Evolutionary conservation across 2,113 vertebrate genomes (phyloP).

Genomic region (Corythornis cristatus): DNA sequence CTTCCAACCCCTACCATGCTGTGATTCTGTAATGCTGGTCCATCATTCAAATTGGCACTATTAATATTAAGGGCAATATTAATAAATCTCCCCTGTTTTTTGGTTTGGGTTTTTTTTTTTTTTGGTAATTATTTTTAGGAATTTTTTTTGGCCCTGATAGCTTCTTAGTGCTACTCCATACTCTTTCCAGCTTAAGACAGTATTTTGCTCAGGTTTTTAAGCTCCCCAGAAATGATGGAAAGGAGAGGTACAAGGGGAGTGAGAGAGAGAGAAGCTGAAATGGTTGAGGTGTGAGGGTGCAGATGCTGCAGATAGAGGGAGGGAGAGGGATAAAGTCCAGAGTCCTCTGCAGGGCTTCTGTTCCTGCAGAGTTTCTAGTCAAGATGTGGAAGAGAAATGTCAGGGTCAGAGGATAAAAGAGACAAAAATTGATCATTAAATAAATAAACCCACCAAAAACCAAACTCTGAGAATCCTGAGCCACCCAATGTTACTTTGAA

Average conservation of each 20-base stretch:
- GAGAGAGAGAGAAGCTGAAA: not conserved
- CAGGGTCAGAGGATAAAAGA: not conserved
- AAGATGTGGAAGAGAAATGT: not conserved
- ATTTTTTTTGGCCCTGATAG: not conserved
- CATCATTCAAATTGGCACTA: not conserved
- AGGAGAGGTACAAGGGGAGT: no score
- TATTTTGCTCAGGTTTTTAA: not conserved
- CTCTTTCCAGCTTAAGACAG: not conserved
- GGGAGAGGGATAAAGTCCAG: not conserved
- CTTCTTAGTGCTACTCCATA: not conserved
- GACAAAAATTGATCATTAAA: not conserved
- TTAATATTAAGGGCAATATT: not conserved
- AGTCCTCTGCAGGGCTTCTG: not conserved
- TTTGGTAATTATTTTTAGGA: no score
- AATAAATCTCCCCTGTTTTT: not conserved
- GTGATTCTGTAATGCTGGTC: not conserved
- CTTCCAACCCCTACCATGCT: no score
- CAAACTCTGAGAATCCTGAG: not conserved
- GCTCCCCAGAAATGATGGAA: not conserved
- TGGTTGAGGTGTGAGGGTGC: not conserved
- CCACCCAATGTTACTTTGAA: not conserved
- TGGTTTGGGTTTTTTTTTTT: no score
- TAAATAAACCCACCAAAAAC: no score
- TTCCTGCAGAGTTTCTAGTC: not conserved
- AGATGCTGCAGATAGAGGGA: not conserved